Evolutionary conservation across 2,888 invertebrate genomes (phyloP).

Genomic region (Cantharis nigra): DNA sequence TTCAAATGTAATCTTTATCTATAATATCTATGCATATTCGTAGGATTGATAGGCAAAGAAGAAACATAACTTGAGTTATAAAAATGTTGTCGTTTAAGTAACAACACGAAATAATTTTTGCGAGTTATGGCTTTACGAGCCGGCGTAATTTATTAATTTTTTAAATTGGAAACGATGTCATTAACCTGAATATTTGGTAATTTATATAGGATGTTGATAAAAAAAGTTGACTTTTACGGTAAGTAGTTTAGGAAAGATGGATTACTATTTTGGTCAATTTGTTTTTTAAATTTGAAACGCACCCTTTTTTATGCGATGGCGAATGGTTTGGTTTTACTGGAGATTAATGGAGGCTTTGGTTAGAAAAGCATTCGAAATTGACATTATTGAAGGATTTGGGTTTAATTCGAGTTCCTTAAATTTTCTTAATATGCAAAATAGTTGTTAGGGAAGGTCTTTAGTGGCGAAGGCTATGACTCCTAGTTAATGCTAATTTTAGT

Average conservation of each 20-base stretch:
- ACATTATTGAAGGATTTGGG: not conserved
- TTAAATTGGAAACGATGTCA: not conserved
- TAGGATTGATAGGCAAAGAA: not conserved
- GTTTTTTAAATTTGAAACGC: not conserved
- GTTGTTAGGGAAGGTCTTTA: constrained; percentile 2
- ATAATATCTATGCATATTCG: not conserved
- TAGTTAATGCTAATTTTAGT: constrained; percentile 38
- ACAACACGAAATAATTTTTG: not conserved
- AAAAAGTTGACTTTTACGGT: not conserved
- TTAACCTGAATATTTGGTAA: not conserved
- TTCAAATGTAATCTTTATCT: not conserved
- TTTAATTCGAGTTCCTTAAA: not conserved
- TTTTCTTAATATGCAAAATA: constrained; percentile 4
- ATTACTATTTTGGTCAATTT: not conserved
- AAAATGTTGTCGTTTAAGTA: not conserved
- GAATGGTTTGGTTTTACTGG: not conserved
- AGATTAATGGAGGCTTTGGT: not conserved
- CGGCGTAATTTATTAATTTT: not conserved
- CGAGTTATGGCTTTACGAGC: not conserved
- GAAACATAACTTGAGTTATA: not conserved
- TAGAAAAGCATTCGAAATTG: not conserved
- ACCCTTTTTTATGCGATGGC: not conserved
- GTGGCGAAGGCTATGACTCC: constrained; percentile 5
- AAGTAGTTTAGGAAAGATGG: not conserved
- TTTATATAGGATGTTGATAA: not conserved